Evolutionary conservation across 1,140 invertebrate species (phyloP).

Genomic region (Myzus persicae): DNA sequence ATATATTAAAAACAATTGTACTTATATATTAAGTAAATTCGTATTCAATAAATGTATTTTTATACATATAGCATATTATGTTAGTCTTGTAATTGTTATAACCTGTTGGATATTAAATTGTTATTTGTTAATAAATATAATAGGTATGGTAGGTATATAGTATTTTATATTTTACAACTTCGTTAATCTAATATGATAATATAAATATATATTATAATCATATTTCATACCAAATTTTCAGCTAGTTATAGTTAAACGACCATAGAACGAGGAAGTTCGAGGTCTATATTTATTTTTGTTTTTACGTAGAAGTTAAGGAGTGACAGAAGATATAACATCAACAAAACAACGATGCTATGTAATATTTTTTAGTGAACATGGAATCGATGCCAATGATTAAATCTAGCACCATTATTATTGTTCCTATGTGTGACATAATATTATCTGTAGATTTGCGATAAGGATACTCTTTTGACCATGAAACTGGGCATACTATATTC

Average conservation of each 20-base stretch:
- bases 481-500: neutral
- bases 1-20: neutral
- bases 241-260: neutral
- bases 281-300: neutral
- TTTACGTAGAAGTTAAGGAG: neutral
- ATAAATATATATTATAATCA: neutral
- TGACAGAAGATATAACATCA: neutral
- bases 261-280: neutral
- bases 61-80: neutral
- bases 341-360: neutral
- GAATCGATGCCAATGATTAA: neutral
- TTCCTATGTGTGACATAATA: neutral
- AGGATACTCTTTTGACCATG: slow-evolving; percentile 23
- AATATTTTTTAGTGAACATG: neutral
- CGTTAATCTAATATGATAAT: neutral
- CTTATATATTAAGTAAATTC: neutral
- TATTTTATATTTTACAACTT: no score
- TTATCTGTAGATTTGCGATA: slow-evolving; percentile 18
- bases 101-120: neutral
- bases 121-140: no score
- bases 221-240: neutral
- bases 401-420: neutral
- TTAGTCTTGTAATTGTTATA: neutral
- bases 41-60: neutral
- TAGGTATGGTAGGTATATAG: no score